Evolutionary conservation across 2,797 vertebrate genomes (phyloP), one percentile per base, ranked within the genome.

Genomic region (Eutrigla gurnardus): DNA sequence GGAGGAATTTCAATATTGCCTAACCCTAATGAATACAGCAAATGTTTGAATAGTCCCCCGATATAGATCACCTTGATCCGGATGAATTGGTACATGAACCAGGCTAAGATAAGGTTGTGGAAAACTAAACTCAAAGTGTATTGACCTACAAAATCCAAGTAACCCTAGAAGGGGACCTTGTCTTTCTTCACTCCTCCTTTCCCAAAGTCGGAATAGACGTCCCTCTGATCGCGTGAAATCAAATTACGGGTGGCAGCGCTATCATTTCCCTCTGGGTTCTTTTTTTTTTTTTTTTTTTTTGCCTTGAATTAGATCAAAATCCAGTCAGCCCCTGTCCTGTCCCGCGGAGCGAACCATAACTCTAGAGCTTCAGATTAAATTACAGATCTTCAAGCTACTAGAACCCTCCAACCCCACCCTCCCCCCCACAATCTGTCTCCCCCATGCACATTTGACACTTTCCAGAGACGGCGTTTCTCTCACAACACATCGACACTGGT

Each of bases 311-410:
- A 90, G 84, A 92, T 89, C 87, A 86, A 45, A 90, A 89, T 89
- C 89, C 68, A 69, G 60, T 77, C 84, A 62, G 70, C 63, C 77
- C 80, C 42, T 64, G 65, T 81, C 78, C 72, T 88, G 77, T 89
- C 80, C 82, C 68, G 25, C 61, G 59, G 87, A 90, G 89, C 91
- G 86, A 89, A 82, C 82, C 85, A 82, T 78, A 83, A 82, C 90
- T 91, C 86, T 78, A 55, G 88, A 91, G 84, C 70, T 82, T 87
- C 82, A 90, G 86, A 93, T 93, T 94, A 91, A 93, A 93, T 93
- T 90, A 92, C 89, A 89, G 71, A 91, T 90, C 82, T 85, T 84
- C 89, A 70, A 52, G 74, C 85, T 87, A 86, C 77, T 78, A 82
- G 76, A 91, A 75, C 66, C 80, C 83, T 78, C 45, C 52, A 4